phyloP scores from a whole-genome alignment of 2,888 invertebrate genomes.

The Aquatica leii region DNA sequence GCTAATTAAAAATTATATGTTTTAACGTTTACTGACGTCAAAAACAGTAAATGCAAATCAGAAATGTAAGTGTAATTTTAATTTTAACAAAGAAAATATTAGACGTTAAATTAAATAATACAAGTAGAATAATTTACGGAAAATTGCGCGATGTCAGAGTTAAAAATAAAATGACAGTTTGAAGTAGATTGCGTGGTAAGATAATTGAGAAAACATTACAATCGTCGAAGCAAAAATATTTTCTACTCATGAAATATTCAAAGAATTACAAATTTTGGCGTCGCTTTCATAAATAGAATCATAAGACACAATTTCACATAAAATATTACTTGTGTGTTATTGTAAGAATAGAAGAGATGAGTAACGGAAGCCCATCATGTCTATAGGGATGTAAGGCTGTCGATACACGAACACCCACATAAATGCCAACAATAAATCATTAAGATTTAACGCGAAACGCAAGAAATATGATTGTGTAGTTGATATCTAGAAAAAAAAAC shows the following conservation, averaged over 20 bases:
- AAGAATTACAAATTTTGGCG: slow-evolving; percentile 9
- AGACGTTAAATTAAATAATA: too few relatives aligned
- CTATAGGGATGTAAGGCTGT: slow-evolving; percentile 30
- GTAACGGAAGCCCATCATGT: slow-evolving; percentile 28
- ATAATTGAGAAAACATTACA: neutral
- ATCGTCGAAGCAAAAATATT: slow-evolving; percentile 7
- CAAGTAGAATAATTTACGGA: too few relatives aligned
- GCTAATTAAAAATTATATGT: too few relatives aligned
- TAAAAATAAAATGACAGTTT: too few relatives aligned
- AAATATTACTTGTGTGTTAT: slow-evolving; percentile 27
- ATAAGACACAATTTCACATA: slow-evolving; percentile 15
- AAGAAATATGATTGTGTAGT: slow-evolving; percentile 31
- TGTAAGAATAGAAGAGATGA: slow-evolving; percentile 28
- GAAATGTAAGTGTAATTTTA: too few relatives aligned
- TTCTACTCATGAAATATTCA: slow-evolving; percentile 11
- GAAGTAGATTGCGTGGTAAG: too few relatives aligned
- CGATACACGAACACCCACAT: slow-evolving; percentile 32
- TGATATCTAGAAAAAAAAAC: slow-evolving; percentile 35
- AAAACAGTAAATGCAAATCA: too few relatives aligned
- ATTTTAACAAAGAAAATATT: too few relatives aligned
- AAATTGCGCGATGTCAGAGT: too few relatives aligned
- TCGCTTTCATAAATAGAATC: slow-evolving; percentile 10
- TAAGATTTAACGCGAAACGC: slow-evolving; percentile 40
- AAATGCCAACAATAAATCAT: slow-evolving; percentile 43
- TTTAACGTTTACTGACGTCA: too few relatives aligned